Percentiles rank a stretch among this genome's conserved stretches.
phyloP scores from a whole-genome alignment of 2,113 vertebrate species.

The Corythoichthys intestinalis region DNA sequence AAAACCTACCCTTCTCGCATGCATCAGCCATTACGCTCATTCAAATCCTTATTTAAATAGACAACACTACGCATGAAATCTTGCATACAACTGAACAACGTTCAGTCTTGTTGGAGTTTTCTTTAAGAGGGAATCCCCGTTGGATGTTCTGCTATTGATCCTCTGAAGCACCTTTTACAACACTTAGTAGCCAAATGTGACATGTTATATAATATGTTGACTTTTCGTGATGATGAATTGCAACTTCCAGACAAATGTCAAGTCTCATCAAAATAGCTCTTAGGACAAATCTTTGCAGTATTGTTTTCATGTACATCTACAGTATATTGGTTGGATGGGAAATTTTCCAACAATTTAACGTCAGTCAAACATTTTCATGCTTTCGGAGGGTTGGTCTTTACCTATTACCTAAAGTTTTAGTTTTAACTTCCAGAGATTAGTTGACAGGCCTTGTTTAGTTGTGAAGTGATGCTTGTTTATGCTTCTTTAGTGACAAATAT shows the following conservation, averaged over 20 bases:
- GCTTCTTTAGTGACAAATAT: too few species aligned
- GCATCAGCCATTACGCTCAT: constrained; percentile 52
- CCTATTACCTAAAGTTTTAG: too few species aligned
- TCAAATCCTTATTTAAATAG: constrained; percentile 69
- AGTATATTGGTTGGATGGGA: not conserved
- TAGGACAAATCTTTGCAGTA: not conserved
- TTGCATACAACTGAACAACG: constrained; percentile 53
- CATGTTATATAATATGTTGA: constrained; percentile 27
- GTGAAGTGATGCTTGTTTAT: too few species aligned
- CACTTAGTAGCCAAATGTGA: constrained; percentile 14
- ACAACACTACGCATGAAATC: constrained; percentile 46
- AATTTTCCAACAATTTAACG: not conserved
- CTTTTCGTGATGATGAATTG: constrained; percentile 14
- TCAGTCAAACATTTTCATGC: not conserved
- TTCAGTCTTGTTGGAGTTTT: constrained; percentile 61
- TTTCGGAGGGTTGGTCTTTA: too few species aligned
- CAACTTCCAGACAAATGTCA: constrained; percentile 10
- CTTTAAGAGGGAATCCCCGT: constrained; percentile 68
- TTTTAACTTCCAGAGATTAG: too few species aligned
- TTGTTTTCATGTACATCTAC: not conserved
- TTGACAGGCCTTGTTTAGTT: too few species aligned
- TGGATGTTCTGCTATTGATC: constrained; percentile 36
- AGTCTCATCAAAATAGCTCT: constrained; percentile 6
- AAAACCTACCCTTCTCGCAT: constrained; percentile 37
- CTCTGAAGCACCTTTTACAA: constrained; percentile 24